Conservation (phyloP, 2,888 invertebrate species). For the Aricia artaxerxes region DNA sequence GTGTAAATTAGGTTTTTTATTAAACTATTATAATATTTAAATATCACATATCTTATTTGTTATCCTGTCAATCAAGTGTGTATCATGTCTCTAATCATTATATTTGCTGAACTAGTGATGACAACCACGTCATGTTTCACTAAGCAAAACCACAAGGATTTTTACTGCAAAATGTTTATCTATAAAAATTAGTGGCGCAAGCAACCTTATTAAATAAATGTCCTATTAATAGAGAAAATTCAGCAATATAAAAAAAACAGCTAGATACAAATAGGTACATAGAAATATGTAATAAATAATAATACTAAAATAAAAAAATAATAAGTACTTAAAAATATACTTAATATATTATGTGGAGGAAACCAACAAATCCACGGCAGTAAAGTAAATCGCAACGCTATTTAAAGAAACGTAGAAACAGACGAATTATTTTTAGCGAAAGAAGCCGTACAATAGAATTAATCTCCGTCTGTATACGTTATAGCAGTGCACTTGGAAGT, state of each 20-base stretch:
- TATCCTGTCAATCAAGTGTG: slow-evolving; percentile 23
- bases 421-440: slow-evolving; percentile 34
- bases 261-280: too few species aligned
- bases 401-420: slow-evolving; percentile 20
- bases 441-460: slow-evolving; percentile 46
- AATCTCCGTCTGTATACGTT: slow-evolving; percentile 65
- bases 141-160: slow-evolving; percentile 8
- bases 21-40: neutral
- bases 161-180: neutral
- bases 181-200: neutral
- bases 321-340: neutral
- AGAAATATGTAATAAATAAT: too few species aligned
- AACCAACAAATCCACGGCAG: neutral
- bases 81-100: neutral
- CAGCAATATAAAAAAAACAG: neutral
- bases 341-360: neutral
- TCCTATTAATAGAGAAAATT: neutral
- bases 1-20: neutral
- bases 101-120: neutral
- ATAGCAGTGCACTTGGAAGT: slow-evolving; percentile 76
- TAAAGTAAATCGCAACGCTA: neutral
- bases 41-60: neutral
- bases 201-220: neutral
- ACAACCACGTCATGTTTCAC: slow-evolving; percentile 12
- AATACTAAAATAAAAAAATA: too few species aligned